Evolutionary conservation across 2,113 vertebrate genomes (phyloP).

Genomic region (Thinocorus orbignyianus): DNA sequence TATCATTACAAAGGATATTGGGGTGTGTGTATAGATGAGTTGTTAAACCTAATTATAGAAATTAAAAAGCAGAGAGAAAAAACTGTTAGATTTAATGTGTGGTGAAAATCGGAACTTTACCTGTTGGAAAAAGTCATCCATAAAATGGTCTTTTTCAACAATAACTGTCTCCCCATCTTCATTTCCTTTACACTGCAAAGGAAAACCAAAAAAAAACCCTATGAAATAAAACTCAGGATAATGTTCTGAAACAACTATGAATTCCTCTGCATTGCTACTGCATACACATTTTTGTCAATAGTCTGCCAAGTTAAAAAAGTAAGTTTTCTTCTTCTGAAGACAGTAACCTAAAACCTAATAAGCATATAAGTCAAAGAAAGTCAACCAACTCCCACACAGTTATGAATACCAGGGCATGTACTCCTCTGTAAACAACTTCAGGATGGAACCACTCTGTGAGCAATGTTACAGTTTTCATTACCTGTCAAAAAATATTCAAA

Average conservation of each 20-base stretch:
- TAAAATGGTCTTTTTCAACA: slow-evolving; percentile 87
- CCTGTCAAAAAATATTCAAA: not conserved
- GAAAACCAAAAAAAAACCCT: not conserved
- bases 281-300: rapidly evolving
- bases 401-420: not conserved
- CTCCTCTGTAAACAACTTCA: not conserved
- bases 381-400: rapidly evolving
- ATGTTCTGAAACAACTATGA: rapidly evolving
- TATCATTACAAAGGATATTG: not conserved
- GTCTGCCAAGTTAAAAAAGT: not conserved
- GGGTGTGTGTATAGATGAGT: rapidly evolving
- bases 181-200: slow-evolving; percentile 74
- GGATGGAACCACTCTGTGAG: not conserved
- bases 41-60: not conserved
- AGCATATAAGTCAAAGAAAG: not conserved
- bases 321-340: not conserved
- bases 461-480: not conserved
- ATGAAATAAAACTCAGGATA: not conserved
- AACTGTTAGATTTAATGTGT: not conserved
- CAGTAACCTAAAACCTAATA: not conserved
- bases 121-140: slow-evolving; percentile 94
- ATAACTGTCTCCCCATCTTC: slow-evolving; percentile 83
- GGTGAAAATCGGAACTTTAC: slow-evolving; percentile 55
- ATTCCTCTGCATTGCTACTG: not conserved
- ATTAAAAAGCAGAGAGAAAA: not conserved